Conservation (phyloP, 2,888 invertebrate species). For the Scaptodrosophila latifasciaeformis region DNA sequence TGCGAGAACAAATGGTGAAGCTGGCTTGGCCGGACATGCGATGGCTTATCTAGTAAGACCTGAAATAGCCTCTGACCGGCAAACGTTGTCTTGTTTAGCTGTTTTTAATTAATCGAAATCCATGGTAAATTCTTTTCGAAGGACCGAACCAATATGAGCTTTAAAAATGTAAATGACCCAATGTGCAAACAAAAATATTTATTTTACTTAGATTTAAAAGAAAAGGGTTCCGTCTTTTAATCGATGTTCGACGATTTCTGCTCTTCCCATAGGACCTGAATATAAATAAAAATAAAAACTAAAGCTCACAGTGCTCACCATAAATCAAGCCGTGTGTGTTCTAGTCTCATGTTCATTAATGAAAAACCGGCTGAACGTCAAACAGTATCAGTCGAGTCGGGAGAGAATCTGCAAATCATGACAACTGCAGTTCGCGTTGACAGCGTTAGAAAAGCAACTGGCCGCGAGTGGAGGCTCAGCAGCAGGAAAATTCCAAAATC, state of each 20-base stretch:
- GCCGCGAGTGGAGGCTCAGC: no score
- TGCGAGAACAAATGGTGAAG: no score
- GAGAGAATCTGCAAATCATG: slow-evolving; percentile 65
- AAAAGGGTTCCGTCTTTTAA: background rate
- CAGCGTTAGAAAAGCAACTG: slow-evolving; percentile 58
- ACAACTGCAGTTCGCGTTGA: slow-evolving; percentile 44
- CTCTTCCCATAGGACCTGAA: background rate
- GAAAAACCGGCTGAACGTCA: slow-evolving; percentile 67
- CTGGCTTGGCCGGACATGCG: no score
- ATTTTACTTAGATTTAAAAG: slow-evolving; percentile 71
- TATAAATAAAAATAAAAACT: no score
- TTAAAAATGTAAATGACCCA: no score
- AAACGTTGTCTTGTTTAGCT: slow-evolving; percentile 66
- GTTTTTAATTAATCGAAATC: slow-evolving; percentile 75
- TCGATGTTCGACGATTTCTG: background rate
- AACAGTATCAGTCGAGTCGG: slow-evolving; percentile 26
- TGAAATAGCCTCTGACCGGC: no score
- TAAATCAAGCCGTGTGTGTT: slow-evolving; percentile 16
- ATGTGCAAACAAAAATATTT: no score
- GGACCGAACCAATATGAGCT: no score
- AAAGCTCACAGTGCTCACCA: no score
- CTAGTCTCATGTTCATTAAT: slow-evolving; percentile 58
- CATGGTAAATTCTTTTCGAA: slow-evolving; percentile 76
- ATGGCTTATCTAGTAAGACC: no score
- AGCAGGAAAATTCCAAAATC: slow-evolving; percentile 63